phyloP scores from a whole-genome alignment of 2,797 vertebrate species.

The Astyanax mexicanus region DNA sequence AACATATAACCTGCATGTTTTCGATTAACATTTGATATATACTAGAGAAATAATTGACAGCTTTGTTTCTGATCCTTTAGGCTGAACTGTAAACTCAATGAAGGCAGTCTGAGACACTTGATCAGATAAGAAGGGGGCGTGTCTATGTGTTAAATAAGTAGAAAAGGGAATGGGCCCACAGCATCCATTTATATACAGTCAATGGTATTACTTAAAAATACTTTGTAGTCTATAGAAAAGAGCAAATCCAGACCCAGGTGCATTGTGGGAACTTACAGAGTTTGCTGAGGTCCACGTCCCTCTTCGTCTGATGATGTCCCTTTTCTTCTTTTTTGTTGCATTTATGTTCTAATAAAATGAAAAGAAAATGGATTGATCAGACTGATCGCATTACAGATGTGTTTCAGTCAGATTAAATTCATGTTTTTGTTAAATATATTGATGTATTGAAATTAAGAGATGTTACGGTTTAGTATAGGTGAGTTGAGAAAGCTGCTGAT shows the following conservation, averaged over 20 bases:
- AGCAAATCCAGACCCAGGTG: background rate
- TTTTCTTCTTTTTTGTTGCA: conserved; percentile 59
- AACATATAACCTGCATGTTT: too few species aligned
- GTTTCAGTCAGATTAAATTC: background rate
- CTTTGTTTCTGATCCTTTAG: too few species aligned
- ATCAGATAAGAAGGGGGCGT: too few species aligned
- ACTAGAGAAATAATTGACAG: too few species aligned
- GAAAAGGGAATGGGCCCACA: too few species aligned
- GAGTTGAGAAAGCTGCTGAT: conserved; percentile 57
- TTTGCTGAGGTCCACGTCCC: conserved; percentile 56
- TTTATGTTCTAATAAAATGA: conserved; percentile 59
- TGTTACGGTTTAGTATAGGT: rapidly evolving
- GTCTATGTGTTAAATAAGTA: too few species aligned
- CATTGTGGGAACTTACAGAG: conserved; percentile 58
- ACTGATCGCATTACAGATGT: background rate
- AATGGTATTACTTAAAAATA: too few species aligned
- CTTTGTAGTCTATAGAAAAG: background rate
- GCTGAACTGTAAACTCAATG: too few species aligned
- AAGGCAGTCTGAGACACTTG: too few species aligned
- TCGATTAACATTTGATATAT: too few species aligned
- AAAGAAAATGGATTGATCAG: background rate
- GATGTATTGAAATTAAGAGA: background rate
- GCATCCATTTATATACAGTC: too few species aligned
- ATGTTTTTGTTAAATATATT: background rate
- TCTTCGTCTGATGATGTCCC: conserved; percentile 55